Conservation (phyloP, 2,113 vertebrate genomes). For the Apeltes quadracus region DNA sequence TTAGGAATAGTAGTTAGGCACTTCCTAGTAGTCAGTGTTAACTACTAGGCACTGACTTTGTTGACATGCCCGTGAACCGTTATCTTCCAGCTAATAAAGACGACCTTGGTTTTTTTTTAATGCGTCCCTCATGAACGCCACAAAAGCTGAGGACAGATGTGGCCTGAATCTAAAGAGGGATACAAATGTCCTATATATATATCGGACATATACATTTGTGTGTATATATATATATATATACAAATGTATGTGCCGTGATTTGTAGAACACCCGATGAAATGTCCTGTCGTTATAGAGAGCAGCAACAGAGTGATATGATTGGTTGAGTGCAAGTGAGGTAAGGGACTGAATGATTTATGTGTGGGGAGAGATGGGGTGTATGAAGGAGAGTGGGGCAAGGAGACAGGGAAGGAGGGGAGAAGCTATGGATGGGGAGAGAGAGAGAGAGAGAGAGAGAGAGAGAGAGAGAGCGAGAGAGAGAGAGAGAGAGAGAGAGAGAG, state of each 20-base stretch:
- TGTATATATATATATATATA: no score
- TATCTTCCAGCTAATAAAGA: background rate
- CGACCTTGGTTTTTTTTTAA: slow-evolving; percentile 9
- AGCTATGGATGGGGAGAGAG: no score
- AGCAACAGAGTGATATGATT: slow-evolving; percentile 33
- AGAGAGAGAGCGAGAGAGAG: no score
- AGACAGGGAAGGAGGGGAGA: slow-evolving; percentile 15
- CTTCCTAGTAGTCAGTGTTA: no score
- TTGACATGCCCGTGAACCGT: background rate
- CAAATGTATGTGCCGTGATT: background rate
- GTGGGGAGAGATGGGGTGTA: slow-evolving; percentile 23
- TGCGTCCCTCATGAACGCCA: background rate
- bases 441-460: no score
- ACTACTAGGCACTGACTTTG: background rate
- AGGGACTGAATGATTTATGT: slow-evolving; percentile 51
- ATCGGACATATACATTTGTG: no score
- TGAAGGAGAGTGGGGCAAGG: slow-evolving; percentile 28
- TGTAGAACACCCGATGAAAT: background rate
- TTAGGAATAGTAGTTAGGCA: no score
- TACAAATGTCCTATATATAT: no score
- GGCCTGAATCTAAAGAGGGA: background rate
- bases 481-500: no score
- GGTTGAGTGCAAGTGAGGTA: slow-evolving; percentile 50
- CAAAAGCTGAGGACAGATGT: background rate
- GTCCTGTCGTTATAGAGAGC: background rate